Evolutionary conservation across 2,113 vertebrate species (phyloP), one percentile per base, ranked within the genome.

Genomic region (Corydoras maculifer): DNA sequence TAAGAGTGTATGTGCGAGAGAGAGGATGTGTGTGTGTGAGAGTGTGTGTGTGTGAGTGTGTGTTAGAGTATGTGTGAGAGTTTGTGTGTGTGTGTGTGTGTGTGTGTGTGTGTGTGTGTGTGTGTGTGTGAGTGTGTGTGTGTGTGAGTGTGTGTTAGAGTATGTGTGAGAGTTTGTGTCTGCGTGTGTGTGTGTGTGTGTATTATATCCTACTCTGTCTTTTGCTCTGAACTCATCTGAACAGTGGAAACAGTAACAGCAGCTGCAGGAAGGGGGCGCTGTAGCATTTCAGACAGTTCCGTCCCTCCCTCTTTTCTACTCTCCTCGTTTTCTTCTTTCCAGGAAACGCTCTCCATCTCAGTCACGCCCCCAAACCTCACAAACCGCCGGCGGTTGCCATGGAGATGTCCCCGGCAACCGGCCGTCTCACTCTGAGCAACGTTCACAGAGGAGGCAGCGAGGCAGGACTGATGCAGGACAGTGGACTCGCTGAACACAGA

Each of bases 361-460:
- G 94, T 96, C 82, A 98, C 94, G 1, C 91, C 93, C 77, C 95
- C 95, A 83, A 98, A 97, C 85, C 92, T 94, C 82, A 99, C 94
- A 83, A 92, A 90, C 70, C 90, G 93, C 74, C 90, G 91, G 66
- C 81, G 87, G 64, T 85, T 85, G 68, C 83, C 69, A 14, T 82
- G 79, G 61, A 86, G 5, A 68, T 88, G 91, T 77, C 82, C 82
- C 80, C 86, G 92, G 83, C 88, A 84, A 75, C 78, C 70, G 69
- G 88, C 89, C 82, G 91, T 87, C 80, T 91, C 87, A 73, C 91
- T 88, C 0, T 4, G 75, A 30, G 75, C 73, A 70, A 88, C 87
- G 6, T 86, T 89, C 77, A 88, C 88, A 75, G 86, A 80, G 10
- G 78, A 82, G 67, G 85, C 84, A 82, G 91, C 48, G 66, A 84